phyloP scores from a whole-genome alignment of 2,113 vertebrate genomes.

The Ciconia maguari region DNA sequence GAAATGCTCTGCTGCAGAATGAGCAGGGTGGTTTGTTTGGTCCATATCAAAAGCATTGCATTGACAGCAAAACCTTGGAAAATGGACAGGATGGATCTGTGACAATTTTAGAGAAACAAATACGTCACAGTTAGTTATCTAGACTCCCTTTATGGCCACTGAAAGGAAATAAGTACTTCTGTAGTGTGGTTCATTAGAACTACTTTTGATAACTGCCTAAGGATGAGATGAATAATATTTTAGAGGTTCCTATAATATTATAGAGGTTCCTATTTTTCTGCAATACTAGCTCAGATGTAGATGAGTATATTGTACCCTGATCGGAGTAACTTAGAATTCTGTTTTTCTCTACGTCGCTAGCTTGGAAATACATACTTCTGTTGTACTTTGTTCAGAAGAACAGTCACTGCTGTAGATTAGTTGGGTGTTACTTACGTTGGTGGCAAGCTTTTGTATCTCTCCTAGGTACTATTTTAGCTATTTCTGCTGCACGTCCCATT shows the following conservation, averaged over 20 bases:
- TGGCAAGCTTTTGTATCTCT: neutral
- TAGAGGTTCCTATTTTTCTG: neutral
- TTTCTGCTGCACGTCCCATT: neutral
- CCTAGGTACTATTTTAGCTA: neutral
- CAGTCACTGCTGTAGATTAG: neutral
- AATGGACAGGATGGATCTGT: neutral
- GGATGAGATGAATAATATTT: neutral
- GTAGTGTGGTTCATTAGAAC: neutral
- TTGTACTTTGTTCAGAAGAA: neutral
- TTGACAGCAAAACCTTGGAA: neutral
- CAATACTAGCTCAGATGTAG: neutral
- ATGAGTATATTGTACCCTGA: neutral
- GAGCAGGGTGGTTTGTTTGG: neutral
- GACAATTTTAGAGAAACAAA: neutral
- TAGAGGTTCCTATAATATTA: neutral
- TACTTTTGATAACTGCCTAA: neutral
- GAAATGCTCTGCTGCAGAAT: neutral
- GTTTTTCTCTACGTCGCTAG: neutral
- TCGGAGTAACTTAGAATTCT: neutral
- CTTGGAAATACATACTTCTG: neutral
- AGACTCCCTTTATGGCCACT: neutral
- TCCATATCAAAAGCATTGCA: neutral
- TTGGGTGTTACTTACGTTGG: neutral
- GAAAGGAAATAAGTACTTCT: neutral
- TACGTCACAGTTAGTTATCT: neutral